Evolutionary conservation across 1,140 invertebrate genomes (phyloP).

Genomic region (Gonatopus flavifemur): DNA sequence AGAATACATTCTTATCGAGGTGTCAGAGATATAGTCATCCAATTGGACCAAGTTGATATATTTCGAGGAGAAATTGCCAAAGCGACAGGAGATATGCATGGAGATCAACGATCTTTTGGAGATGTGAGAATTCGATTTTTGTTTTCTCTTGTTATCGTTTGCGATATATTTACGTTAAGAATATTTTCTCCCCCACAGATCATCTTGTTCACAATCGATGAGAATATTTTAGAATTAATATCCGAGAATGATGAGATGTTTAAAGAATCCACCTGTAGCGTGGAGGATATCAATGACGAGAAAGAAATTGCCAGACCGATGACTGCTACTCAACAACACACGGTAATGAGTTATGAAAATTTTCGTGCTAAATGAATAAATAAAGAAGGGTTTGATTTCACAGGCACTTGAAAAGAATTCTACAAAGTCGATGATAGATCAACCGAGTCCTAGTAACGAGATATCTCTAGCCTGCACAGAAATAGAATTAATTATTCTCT

Average conservation of each 20-base stretch:
- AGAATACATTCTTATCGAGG: slow-evolving; percentile 79
- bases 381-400: background rate
- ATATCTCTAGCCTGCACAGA: slow-evolving; percentile 48
- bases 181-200: slow-evolving; percentile 63
- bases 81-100: slow-evolving; percentile 72
- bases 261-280: slow-evolving; percentile 56
- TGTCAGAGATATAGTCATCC: slow-evolving; percentile 70
- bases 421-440: slow-evolving; percentile 6
- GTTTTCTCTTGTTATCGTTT: too few species aligned
- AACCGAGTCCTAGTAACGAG: slow-evolving; percentile 2
- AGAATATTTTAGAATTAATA: slow-evolving; percentile 73
- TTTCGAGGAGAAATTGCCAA: slow-evolving; percentile 81
- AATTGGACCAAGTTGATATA: slow-evolving; percentile 67
- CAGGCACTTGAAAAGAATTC: slow-evolving; percentile 12
- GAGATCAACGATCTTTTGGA: slow-evolving; percentile 72
- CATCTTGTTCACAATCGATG: slow-evolving; percentile 78
- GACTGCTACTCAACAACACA: slow-evolving; percentile 60
- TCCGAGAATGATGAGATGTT: slow-evolving; percentile 71
- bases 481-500: slow-evolving; percentile 60
- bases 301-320: slow-evolving; percentile 60
- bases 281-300: slow-evolving; percentile 13
- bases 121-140: slow-evolving; percentile 65
- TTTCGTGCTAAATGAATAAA: slow-evolving; percentile 1
- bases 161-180: slow-evolving; percentile 5
- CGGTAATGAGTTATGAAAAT: slow-evolving; percentile 29